Percentiles rank a stretch among this genome's conserved stretches.
These are phyloP conservation scores for Anoplius nigerrimus DNA, from an alignment of 2,888 invertebrate genomes.

Conservation along the genomic window DNA sequence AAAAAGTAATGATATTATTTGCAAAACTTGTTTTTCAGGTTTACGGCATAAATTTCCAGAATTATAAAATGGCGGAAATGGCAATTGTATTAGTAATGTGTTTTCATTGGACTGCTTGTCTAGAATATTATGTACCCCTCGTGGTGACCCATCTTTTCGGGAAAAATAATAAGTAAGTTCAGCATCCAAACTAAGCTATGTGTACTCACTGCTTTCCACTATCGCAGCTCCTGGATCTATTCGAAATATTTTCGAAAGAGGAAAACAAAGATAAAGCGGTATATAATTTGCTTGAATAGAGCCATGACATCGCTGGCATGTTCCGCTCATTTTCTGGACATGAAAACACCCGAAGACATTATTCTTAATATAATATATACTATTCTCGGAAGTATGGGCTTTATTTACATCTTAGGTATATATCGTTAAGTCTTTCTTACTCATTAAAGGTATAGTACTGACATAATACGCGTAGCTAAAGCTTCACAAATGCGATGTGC, in stretches of 20 bases:
- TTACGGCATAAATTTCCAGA: slow-evolving; percentile 57
- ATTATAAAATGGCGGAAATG: slow-evolving; percentile 59
- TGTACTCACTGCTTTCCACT: too few species aligned
- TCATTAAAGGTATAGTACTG: too few species aligned
- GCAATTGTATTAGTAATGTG: slow-evolving; percentile 47
- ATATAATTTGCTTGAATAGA: slow-evolving; percentile 62
- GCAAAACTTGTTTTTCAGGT: slow-evolving; percentile 47
- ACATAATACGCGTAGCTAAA: too few species aligned
- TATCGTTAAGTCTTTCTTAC: too few species aligned
- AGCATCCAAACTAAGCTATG: too few species aligned
- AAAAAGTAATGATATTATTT: neutral
- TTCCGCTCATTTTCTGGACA: slow-evolving; percentile 60
- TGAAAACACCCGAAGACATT: slow-evolving; percentile 65
- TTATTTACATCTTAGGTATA: slow-evolving; percentile 64
- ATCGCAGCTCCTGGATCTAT: slow-evolving; percentile 62
- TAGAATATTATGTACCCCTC: slow-evolving; percentile 66
- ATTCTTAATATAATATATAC: slow-evolving; percentile 61
- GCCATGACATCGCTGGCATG: slow-evolving; percentile 61
- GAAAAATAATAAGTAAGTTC: slow-evolving; percentile 46
- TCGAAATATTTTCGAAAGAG: slow-evolving; percentile 54
- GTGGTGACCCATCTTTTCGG: slow-evolving; percentile 39
- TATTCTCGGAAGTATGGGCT: slow-evolving; percentile 62
- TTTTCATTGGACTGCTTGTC: slow-evolving; percentile 69
- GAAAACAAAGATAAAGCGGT: slow-evolving; percentile 48
- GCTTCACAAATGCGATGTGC: too few species aligned